Base-by-base conservation (phyloP, 1,140 invertebrate genomes). In the Mamestra configurata region DNA sequence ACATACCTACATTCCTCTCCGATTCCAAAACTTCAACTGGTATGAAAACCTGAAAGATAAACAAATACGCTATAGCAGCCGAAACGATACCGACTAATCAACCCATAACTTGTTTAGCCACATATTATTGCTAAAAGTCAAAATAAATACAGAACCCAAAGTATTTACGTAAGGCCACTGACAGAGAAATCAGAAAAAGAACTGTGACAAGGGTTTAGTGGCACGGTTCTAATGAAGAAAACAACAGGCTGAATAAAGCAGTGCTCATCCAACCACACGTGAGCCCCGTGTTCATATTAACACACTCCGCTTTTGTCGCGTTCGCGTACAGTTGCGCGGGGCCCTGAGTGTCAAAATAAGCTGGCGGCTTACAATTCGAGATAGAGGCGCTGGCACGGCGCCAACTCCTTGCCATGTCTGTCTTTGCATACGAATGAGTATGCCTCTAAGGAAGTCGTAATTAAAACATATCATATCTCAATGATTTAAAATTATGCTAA, bases 171-270 rank as follows among this genome's bases (percentile, higher is more conserved):
- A 82, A 82, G 75, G 77, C 35, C 37, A 20, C 24, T 71, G 27
- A 49, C 43, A 53, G 27, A 66, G 18, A 71, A 35, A 71, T 53
- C 68, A 53, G 68, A 73, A 57, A 79, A 72, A 49, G 57, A 79
- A 79, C 64, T 61, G 57, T 53, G 79, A 79, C 82, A 83, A 55
- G 75, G 80, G 76, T 79, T 86, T 80, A 86, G 80, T 85, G 84
- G 83, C 81, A 86, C 83, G 77, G 83, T 88, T 85, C 83, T 90
- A 87, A 89, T 88, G 86, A 86, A 84, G 77, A 84, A 90, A 84
- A 89, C 89, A 87, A 90, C 84, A 86, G 85, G 73, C 77, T 70
- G 84, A 68, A 90, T 84, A 88, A 88, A 86, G 79, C 55, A 79
- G 81, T 80, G 55, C 20, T 22, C 66, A 70, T 55, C 90, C 87